Evolutionary conservation across 2,797 vertebrate genomes (phyloP).

Genomic region (Pelochelys cantorii): DNA sequence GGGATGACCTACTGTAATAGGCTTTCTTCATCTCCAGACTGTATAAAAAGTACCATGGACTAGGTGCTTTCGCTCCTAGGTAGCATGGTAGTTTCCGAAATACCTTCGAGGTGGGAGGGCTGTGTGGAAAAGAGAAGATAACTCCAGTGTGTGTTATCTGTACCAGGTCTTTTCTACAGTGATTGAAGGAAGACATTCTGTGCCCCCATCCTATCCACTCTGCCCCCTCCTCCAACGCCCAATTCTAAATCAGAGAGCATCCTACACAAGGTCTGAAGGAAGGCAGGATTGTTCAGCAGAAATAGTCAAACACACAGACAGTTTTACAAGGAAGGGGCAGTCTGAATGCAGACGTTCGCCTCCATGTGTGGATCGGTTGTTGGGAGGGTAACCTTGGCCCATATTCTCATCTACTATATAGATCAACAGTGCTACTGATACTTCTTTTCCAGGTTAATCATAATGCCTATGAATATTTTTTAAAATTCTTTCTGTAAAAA

Average conservation of each 20-base stretch:
- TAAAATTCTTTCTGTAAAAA: background rate
- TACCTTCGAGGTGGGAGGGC: rapidly evolving
- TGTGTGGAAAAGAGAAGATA: background rate
- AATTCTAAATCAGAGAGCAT: background rate
- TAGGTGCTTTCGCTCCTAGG: background rate
- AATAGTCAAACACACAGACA: background rate
- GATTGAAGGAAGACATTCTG: background rate
- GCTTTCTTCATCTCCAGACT: background rate
- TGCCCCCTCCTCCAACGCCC: background rate
- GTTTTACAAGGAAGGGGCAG: background rate
- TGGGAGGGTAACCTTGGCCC: background rate
- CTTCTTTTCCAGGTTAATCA: background rate
- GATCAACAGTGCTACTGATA: background rate
- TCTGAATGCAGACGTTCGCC: background rate
- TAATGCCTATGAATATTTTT: background rate
- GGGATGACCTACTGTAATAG: background rate
- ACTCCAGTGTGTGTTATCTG: background rate
- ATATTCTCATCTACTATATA: background rate
- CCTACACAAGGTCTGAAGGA: background rate
- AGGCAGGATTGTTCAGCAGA: background rate
- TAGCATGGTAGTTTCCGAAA: background rate
- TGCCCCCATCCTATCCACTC: background rate
- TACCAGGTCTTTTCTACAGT: background rate
- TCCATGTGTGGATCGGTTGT: background rate
- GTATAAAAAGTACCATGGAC: background rate